Base-by-base conservation (phyloP, 2,113 vertebrate species). In the Cinclus cinclus region DNA sequence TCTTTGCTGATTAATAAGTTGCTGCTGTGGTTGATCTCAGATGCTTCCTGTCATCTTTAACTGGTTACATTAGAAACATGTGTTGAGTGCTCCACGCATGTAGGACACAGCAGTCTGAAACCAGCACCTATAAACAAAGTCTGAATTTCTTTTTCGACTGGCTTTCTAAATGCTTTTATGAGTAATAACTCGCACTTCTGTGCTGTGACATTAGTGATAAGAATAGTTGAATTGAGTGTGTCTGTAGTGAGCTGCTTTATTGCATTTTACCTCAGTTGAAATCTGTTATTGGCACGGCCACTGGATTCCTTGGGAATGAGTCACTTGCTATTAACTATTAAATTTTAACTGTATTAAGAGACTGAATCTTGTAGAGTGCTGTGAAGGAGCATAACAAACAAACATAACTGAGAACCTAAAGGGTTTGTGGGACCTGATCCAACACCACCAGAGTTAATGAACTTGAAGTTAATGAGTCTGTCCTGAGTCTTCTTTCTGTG, bases 1-100 rank as follows among this genome's bases (percentile, higher is more conserved):
- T 87, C 97, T 95, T 96, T 95, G 95, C 28, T 97, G 97, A 97
- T 97, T 96, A 98, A 97, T 97, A 97, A 97, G 95, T 94, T 31
- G 95, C 96, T 92, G 94, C 97, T 93, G 92, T 94, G 97, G 96
- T 98, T 96, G 96, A 28, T 97, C 84, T 97, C 91, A 90, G 96
- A 97, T 98, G 97, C 97, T 98, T 98, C 97, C 98, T 98, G 97
- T 96, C 97, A 85, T 15, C 88, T 93, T 35, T 30, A 87, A 69
- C 89, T 85, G 96, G 95, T 92, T 96, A 42, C 96, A 77, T 95
- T 94, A 91, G 96, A 96, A 97, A 94, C 94, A 82, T 95, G 92
- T 90, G 91, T 94, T 69, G 55, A 3, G 79, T 4, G 65, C 83
- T 62, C 47, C 6, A 81, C 94, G 69, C 83, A 68, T 95, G 73